Base-by-base conservation (phyloP, 1,140 invertebrate genomes). In the Sinonovacula constricta region DNA sequence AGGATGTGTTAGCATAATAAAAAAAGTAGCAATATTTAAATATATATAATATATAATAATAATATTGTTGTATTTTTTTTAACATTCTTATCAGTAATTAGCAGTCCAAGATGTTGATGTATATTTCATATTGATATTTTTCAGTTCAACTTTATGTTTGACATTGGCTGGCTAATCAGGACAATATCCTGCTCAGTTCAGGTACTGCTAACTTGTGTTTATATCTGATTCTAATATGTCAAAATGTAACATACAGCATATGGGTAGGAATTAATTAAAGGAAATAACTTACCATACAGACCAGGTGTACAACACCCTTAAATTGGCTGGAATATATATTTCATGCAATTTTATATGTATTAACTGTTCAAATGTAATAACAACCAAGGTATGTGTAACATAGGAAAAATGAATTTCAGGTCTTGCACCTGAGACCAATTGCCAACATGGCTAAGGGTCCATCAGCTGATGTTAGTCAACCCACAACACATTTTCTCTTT, bases 61-160 rank as follows among this genome's bases (percentile, higher is more conserved):
- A 22, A 1, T 24, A n/a, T n/a, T 39, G 18, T 14, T 3, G 28
- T 14, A 22, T 31, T n/a, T 3, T 2, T 51, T 7, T 15, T 33
- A 60, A 26, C 18, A 28, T 15, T 45, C 5, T 10, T 60, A 12
- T 12, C 31, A 2, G 15, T 18, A 7, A 0, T 18, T 34, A 24
- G 65, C 18, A 30, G 18, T 49, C 57, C 24, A 3, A 1, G n/a
- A 65, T 26, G 4, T 1, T 18, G 10, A 65, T 2, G 24, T 10
- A 24, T 1, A 10, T 45, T 45, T 7, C 0, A 49, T 70, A 39
- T 60, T 80, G 54, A 69, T 30, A 60, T 34, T 53, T 86, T 88
- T 30, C 96, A 98, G 90, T 95, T 98, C 33, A 98, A 97, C 90
- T 98, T 97, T 85, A 96, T 98, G 95, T 94, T 97, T 57, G 95